A percentile compares a stretch with the other conserved stretches of the same genome.
phyloP scores from a whole-genome alignment of 1,140 invertebrate species.

The Drosophila subobscura region DNA sequence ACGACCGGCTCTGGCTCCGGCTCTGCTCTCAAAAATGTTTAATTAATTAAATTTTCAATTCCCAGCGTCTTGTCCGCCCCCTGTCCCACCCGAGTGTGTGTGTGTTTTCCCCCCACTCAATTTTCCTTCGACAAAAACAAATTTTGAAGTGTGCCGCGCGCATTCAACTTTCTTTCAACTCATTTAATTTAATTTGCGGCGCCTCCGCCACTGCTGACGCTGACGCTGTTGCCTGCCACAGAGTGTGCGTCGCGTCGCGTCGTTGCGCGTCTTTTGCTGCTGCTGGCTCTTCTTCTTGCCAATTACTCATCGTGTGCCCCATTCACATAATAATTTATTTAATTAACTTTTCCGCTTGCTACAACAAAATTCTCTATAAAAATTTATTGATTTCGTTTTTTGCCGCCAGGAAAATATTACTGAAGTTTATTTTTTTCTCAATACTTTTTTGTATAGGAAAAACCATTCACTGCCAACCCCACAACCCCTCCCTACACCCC shows the following conservation, averaged over 20 bases:
- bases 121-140: constrained; percentile 62
- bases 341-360: constrained; percentile 80
- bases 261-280: constrained; percentile 5
- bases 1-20: constrained; percentile 21
- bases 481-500: constrained; percentile 6
- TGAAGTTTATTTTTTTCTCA: constrained; percentile 35
- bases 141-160: constrained; percentile 74
- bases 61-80: constrained; percentile 45
- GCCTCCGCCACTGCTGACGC: constrained; percentile 54
- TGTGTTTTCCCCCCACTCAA: constrained; percentile 5
- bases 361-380: constrained; percentile 70
- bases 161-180: constrained; percentile 83
- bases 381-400: constrained; percentile 70
- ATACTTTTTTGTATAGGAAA: constrained; percentile 48
- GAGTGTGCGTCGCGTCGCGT: background rate
- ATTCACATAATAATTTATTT: constrained; percentile 83
- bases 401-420: constrained; percentile 37
- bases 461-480: background rate
- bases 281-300: constrained; percentile 62
- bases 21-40: constrained; percentile 72
- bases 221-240: constrained; percentile 3
- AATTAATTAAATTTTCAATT: constrained; percentile 82
- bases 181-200: constrained; percentile 82
- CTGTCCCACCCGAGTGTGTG: background rate
- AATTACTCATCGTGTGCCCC: constrained; percentile 81